A percentile compares a stretch with the other conserved stretches of the same genome.
Conservation (phyloP, 1,140 invertebrate species). For the Bombus vancouverensis region DNA sequence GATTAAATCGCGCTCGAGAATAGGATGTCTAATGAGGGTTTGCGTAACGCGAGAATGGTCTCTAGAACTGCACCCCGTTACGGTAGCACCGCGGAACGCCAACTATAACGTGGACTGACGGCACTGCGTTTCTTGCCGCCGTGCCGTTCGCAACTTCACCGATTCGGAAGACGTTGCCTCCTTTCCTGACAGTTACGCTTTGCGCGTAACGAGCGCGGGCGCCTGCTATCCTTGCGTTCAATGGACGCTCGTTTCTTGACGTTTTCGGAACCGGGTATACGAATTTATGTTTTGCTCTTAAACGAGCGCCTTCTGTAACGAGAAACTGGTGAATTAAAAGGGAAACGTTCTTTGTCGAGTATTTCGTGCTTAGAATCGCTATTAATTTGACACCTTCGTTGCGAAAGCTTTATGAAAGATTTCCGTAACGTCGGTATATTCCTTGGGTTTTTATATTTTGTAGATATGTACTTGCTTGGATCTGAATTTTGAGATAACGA, state of each 20-base stretch:
- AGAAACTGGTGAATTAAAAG: background rate
- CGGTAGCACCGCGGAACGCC: constrained; percentile 57
- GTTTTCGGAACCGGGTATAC: background rate
- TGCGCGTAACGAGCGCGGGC: constrained; percentile 35
- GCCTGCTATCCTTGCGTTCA: background rate
- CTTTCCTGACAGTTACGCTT: constrained; percentile 38
- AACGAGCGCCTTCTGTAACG: background rate
- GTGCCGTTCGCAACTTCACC: constrained; percentile 40
- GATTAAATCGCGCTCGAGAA: constrained; percentile 66
- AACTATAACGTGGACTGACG: constrained; percentile 12
- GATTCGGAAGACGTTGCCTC: constrained; percentile 61
- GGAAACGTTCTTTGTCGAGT: background rate
- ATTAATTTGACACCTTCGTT: too few species aligned
- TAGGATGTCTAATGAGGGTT: constrained; percentile 69
- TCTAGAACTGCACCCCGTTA: constrained; percentile 53
- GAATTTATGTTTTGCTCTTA: background rate
- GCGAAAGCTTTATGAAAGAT: too few species aligned
- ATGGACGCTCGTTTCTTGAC: background rate
- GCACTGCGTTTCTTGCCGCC: constrained; percentile 53
- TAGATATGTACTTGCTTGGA: too few species aligned
- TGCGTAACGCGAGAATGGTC: constrained; percentile 69
- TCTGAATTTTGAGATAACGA: too few species aligned
- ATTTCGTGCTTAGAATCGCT: background rate
- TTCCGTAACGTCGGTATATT: too few species aligned
- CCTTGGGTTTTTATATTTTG: too few species aligned